phyloP scores from a whole-genome alignment of 2,888 invertebrate species.

The Sisyra terminalis region DNA sequence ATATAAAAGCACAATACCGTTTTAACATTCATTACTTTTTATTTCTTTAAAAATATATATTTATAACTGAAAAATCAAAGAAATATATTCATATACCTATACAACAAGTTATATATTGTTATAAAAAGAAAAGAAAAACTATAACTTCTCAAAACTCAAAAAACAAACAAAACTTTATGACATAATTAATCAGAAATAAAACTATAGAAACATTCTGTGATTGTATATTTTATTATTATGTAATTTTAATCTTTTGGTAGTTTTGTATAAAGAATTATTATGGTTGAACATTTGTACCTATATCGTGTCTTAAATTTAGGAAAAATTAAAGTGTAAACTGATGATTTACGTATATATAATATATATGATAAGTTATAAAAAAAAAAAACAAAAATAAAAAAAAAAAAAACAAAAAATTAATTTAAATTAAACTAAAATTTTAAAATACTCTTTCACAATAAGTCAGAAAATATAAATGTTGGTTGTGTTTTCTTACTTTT shows the following conservation, averaged over 20 bases:
- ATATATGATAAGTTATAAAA: too few species aligned
- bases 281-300: conserved; percentile 5
- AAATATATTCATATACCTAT: not conserved
- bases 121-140: not conserved
- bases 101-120: not conserved
- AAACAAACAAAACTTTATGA: not conserved
- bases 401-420: not conserved
- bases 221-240: conserved; percentile 7
- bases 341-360: too few species aligned
- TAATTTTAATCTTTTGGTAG: conserved; percentile 6
- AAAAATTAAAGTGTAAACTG: conserved; percentile 3
- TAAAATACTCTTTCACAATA: not conserved
- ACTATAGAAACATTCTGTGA: conserved; percentile 6
- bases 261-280: conserved; percentile 7
- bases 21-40: too few species aligned
- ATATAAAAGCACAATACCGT: too few species aligned
- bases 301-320: conserved; percentile 9
- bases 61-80: not conserved
- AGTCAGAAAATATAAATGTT: not conserved
- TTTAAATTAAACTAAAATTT: conserved; percentile 3
- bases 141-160: not conserved
- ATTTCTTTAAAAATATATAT: too few species aligned
- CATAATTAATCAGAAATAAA: conserved; percentile 1
- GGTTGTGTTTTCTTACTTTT: too few species aligned
- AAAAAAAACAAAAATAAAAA: not conserved